A percentile compares a stretch with the other conserved stretches of the same genome.
These are phyloP conservation scores for Drosophila insularis DNA, from an alignment of 1,140 invertebrate genomes.

Conservation along the genomic window DNA sequence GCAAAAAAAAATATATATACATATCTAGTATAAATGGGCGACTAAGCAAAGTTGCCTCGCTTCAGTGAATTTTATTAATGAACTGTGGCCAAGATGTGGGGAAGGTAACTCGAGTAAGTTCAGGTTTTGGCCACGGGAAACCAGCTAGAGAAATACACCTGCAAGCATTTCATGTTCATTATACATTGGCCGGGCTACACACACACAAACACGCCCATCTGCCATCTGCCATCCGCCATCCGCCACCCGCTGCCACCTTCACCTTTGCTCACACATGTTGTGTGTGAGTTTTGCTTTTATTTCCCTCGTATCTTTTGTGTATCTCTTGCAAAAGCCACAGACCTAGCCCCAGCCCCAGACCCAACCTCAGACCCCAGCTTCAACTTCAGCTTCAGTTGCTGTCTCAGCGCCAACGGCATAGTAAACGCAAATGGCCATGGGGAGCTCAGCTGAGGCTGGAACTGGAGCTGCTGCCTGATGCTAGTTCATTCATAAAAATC, in stretches of 20 bases:
- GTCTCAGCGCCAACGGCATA: conserved; percentile 34
- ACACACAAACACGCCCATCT: conserved; percentile 17
- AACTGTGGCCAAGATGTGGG: conserved; percentile 69
- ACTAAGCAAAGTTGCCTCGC: conserved; percentile 69
- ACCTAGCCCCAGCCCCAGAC: conserved; percentile 52
- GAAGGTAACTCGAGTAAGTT: conserved; percentile 61
- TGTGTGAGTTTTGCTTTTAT: conserved; percentile 39
- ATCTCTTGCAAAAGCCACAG: conserved; percentile 65
- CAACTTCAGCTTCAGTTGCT: conserved; percentile 27
- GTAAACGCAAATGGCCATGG: conserved; percentile 78
- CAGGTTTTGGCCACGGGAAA: conserved; percentile 65
- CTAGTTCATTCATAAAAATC: conserved; percentile 78
- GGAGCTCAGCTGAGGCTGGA: conserved; percentile 36
- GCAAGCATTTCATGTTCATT: conserved; percentile 64
- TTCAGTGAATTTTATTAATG: conserved; percentile 80
- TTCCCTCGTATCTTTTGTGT: conserved; percentile 50
- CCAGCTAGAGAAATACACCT: conserved; percentile 72
- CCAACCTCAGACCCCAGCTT: neutral
- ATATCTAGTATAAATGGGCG: conserved; percentile 60
- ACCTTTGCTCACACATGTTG: conserved; percentile 23
- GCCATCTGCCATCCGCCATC: neutral
- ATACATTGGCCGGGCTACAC: conserved; percentile 42
- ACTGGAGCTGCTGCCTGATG: conserved; percentile 42
- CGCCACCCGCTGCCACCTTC: conserved; percentile 32
- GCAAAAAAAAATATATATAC: conserved; percentile 24